Percentiles rank a stretch among this genome's conserved stretches.
These are phyloP conservation scores for Sebastes dallii DNA, from an alignment of 2,797 vertebrate species.

Conservation along the genomic window DNA sequence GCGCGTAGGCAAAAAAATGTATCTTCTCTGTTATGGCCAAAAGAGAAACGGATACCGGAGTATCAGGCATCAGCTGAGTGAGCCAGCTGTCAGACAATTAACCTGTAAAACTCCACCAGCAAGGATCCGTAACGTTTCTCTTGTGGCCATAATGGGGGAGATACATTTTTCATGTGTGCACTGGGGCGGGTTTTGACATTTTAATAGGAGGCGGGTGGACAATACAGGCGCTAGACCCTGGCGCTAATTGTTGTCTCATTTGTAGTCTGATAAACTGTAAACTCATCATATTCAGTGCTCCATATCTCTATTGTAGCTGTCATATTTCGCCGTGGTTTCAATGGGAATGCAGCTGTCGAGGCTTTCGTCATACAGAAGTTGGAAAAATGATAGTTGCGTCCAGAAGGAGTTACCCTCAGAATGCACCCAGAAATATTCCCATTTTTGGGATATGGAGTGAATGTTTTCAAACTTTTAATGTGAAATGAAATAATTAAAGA, in stretches of 20 bases:
- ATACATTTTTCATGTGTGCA: slow-evolving; percentile 47
- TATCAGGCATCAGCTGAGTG: not conserved
- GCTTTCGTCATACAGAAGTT: not conserved
- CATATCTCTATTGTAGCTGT: not conserved
- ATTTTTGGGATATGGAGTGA: slow-evolving; percentile 34
- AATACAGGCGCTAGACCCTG: slow-evolving; percentile 69
- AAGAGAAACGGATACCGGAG: not conserved
- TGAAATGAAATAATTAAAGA: slow-evolving; percentile 72
- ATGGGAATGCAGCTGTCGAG: not conserved
- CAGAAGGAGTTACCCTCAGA: slow-evolving; percentile 9
- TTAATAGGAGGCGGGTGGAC: slow-evolving; percentile 84
- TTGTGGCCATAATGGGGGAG: not conserved
- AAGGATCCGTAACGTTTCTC: not conserved
- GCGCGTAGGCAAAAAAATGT: not conserved
- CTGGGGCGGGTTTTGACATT: slow-evolving; percentile 43
- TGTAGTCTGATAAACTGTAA: not conserved
- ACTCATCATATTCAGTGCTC: not conserved
- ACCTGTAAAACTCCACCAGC: not conserved
- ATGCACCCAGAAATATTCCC: slow-evolving; percentile 28
- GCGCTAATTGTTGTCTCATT: not conserved
- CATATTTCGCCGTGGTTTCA: not conserved
- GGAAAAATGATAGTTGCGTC: not conserved
- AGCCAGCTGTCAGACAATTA: not conserved
- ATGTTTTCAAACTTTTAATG: slow-evolving; percentile 60
- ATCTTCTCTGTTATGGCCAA: not conserved